Evolutionary conservation across 1,140 invertebrate species (phyloP).

Genomic region (Apis florea): DNA sequence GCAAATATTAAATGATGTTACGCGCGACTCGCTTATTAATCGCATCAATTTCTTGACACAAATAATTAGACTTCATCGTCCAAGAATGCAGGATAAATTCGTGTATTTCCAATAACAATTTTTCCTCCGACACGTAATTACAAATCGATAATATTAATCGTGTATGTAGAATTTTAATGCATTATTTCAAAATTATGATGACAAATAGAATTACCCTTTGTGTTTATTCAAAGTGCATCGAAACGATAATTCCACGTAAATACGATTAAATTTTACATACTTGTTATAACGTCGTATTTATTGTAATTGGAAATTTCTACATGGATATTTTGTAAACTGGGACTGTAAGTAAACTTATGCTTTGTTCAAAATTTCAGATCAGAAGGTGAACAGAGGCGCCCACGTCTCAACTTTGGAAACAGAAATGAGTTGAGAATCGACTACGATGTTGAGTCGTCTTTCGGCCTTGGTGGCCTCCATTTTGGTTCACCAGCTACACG

Average conservation of each 20-base stretch:
- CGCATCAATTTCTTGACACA: not conserved
- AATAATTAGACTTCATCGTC: not conserved
- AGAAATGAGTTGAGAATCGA: slow-evolving; percentile 76
- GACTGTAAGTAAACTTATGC: too few species aligned
- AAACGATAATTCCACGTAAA: too few species aligned
- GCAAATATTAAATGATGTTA: not conserved
- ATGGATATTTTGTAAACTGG: too few species aligned
- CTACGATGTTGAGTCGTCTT: slow-evolving; percentile 75
- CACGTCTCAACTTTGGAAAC: slow-evolving; percentile 57
- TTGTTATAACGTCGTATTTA: too few species aligned
- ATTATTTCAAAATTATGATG: too few species aligned
- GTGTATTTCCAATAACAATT: not conserved
- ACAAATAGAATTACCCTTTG: too few species aligned
- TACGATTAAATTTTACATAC: too few species aligned
- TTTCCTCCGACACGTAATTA: not conserved
- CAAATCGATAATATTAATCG: not conserved
- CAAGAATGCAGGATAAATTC: not conserved
- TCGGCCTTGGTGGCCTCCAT: slow-evolving; percentile 77
- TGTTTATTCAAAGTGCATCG: too few species aligned
- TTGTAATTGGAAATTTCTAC: too few species aligned
- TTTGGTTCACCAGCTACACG: slow-evolving; percentile 72
- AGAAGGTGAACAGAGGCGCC: slow-evolving; percentile 26
- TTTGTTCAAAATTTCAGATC: slow-evolving; percentile 19
- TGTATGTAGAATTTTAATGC: too few species aligned
- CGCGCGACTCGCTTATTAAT: not conserved